phyloP scores from a whole-genome alignment of 2,797 vertebrate genomes.

The Hafferia zeledoni region DNA sequence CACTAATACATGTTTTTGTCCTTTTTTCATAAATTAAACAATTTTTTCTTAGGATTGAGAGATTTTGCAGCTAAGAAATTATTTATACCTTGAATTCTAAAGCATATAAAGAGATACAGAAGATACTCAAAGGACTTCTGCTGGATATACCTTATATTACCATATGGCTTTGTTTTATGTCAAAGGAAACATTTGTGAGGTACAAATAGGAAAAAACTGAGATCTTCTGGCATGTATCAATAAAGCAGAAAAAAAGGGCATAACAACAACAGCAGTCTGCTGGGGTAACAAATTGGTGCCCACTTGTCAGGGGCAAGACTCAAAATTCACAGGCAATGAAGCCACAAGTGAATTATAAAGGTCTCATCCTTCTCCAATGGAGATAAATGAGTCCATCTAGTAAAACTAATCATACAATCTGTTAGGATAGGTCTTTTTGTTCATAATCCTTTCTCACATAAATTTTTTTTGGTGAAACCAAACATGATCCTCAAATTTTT shows the following conservation, averaged over 20 bases:
- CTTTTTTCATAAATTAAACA: background rate
- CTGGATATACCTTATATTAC: background rate
- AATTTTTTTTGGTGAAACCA: background rate
- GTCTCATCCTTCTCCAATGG: background rate
- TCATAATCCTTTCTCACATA: background rate
- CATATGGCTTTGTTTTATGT: constrained; percentile 4
- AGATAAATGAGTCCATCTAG: constrained; percentile 17
- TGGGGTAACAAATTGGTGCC: constrained; percentile 21
- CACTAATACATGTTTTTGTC: background rate
- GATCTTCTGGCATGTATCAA: background rate
- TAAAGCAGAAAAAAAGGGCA: background rate
- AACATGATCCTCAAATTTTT: background rate
- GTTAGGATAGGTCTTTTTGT: background rate
- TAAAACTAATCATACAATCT: background rate
- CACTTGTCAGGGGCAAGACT: background rate
- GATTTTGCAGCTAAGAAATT: constrained; percentile 12
- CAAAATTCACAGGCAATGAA: constrained; percentile 51
- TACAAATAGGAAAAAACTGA: background rate
- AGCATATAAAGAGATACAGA: background rate
- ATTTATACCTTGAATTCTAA: constrained; percentile 26
- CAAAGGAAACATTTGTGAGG: constrained; percentile 1
- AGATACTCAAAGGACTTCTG: background rate
- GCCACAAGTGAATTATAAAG: constrained; percentile 55
- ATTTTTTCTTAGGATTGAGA: constrained; percentile 19
- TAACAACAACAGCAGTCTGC: background rate